A percentile compares a stretch with the other conserved stretches of the same genome.
Evolutionary conservation across 2,113 vertebrate genomes (phyloP).

Genomic region (Ancistrus triradiatus): DNA sequence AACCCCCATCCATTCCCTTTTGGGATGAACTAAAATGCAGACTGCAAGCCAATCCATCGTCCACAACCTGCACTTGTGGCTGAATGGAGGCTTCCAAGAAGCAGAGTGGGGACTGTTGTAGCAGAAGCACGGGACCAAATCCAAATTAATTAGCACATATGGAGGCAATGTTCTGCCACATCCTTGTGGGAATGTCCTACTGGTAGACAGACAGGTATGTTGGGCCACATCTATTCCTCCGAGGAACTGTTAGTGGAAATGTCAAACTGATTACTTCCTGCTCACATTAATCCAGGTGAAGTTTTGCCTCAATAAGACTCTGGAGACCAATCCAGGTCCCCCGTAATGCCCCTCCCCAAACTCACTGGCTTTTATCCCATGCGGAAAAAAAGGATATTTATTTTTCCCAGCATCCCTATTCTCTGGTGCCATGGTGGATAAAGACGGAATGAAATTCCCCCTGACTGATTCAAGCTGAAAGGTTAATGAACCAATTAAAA

Average conservation of each 20-base stretch:
- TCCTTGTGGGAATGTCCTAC: too few species aligned
- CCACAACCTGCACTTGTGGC: too few species aligned
- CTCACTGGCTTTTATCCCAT: slow-evolving; percentile 10
- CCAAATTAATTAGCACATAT: too few species aligned
- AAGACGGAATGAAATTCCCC: slow-evolving; percentile 43
- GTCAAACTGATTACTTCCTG: not conserved
- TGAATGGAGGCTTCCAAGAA: too few species aligned
- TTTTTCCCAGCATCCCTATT: slow-evolving; percentile 34
- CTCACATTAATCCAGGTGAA: not conserved
- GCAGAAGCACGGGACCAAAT: too few species aligned
- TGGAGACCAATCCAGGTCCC: not conserved
- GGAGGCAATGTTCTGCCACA: too few species aligned
- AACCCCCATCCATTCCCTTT: too few species aligned
- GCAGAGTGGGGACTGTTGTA: too few species aligned
- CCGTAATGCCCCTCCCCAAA: not conserved
- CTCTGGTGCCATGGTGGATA: slow-evolving; percentile 13
- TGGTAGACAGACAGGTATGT: too few species aligned
- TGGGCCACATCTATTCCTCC: too few species aligned
- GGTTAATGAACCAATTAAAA: slow-evolving; percentile 59
- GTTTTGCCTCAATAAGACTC: not conserved
- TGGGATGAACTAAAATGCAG: too few species aligned
- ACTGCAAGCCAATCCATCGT: too few species aligned
- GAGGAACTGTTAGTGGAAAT: not conserved
- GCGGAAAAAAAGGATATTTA: slow-evolving; percentile 31
- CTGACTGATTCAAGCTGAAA: slow-evolving; percentile 57